phyloP scores from a whole-genome alignment of 2,797 vertebrate genomes.

The Falco cherrug region DNA sequence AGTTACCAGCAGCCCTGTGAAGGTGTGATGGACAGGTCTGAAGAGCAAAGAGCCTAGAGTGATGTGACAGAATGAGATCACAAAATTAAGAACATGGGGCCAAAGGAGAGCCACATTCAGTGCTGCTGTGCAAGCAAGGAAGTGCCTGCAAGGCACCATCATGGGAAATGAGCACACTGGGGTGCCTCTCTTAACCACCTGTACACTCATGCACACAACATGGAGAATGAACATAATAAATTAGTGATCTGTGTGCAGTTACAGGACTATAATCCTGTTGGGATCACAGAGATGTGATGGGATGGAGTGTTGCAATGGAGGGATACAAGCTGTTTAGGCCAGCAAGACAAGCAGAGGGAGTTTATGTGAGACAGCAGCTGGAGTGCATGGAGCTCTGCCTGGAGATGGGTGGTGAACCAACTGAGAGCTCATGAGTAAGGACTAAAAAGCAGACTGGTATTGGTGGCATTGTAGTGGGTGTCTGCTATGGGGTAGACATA shows the following conservation, averaged over 20 bases:
- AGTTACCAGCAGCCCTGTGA: not conserved
- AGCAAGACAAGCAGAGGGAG: not conserved
- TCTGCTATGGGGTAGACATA: not conserved
- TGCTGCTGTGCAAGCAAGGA: not conserved
- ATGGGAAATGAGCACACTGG: not conserved
- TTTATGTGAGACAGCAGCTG: not conserved
- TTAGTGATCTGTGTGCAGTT: not conserved
- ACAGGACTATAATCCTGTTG: not conserved
- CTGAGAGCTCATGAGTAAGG: not conserved
- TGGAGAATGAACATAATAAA: not conserved
- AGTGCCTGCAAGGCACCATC: not conserved
- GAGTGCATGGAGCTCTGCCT: not conserved
- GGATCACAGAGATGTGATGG: not conserved
- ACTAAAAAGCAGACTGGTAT: not conserved
- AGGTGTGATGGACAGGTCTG: not conserved
- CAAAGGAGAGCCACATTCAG: not conserved
- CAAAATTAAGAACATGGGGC: not conserved
- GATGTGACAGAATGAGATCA: not conserved
- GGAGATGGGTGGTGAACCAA: not conserved
- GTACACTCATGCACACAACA: not conserved
- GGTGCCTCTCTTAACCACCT: not conserved
- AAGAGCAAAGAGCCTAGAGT: not conserved
- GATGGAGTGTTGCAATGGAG: not conserved
- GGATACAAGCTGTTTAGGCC: not conserved
- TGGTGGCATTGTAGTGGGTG: not conserved